phyloP scores from a whole-genome alignment of 2,888 invertebrate genomes.

The Pecten maximus region DNA sequence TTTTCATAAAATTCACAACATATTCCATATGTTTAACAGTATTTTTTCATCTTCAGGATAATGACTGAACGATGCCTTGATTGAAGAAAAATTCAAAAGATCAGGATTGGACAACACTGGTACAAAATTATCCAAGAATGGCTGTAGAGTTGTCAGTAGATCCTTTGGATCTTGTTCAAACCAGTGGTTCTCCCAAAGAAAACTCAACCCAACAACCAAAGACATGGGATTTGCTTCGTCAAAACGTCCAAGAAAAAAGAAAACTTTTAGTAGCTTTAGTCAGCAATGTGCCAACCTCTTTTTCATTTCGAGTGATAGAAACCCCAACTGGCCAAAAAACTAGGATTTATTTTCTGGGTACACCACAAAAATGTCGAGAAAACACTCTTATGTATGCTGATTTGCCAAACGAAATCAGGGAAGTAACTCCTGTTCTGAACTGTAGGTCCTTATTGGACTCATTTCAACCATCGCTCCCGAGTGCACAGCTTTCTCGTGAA shows the following conservation, averaged over 20 bases:
- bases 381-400: slow-evolving; percentile 94
- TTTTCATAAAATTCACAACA: no score
- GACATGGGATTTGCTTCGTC: slow-evolving; percentile 80
- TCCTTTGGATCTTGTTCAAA: slow-evolving; percentile 59
- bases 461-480: slow-evolving; percentile 85
- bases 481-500: slow-evolving; percentile 90
- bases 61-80: background rate
- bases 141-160: slow-evolving; percentile 70
- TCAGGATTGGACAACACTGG: background rate
- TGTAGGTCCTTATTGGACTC: slow-evolving; percentile 92
- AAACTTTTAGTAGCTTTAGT: slow-evolving; percentile 76
- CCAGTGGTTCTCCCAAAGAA: slow-evolving; percentile 61
- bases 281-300: slow-evolving; percentile 78
- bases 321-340: slow-evolving; percentile 82
- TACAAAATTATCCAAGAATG: slow-evolving; percentile 55
- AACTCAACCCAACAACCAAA: slow-evolving; percentile 57
- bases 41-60: background rate
- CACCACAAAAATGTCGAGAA: slow-evolving; percentile 94
- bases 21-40: no score
- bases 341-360: slow-evolving; percentile 92
- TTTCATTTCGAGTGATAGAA: slow-evolving; percentile 77
- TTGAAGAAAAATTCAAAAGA: background rate
- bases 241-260: slow-evolving; percentile 79
- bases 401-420: slow-evolving; percentile 83
- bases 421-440: slow-evolving; percentile 59